Evolutionary conservation across 2,888 invertebrate species (phyloP).

Genomic region (Lasioglossum pauxillum): DNA sequence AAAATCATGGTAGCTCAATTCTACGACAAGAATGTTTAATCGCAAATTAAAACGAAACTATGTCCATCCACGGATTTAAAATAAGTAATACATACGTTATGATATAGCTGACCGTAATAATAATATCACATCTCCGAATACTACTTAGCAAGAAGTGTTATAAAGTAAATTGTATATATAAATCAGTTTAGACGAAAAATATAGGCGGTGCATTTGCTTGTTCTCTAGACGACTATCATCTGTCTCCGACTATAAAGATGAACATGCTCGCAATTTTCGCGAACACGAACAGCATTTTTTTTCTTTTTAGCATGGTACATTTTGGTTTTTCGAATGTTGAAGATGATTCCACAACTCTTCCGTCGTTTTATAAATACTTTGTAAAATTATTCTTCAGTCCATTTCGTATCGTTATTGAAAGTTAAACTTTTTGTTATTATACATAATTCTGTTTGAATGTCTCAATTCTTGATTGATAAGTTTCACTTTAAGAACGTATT

Average conservation of each 20-base stretch:
- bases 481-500: slow-evolving; percentile 46
- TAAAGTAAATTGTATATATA: slow-evolving; percentile 78
- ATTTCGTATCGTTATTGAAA: slow-evolving; percentile 47
- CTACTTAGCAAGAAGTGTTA: slow-evolving; percentile 76
- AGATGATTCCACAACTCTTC: slow-evolving; percentile 51
- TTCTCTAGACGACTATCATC: slow-evolving; percentile 63
- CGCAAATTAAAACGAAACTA: slow-evolving; percentile 51
- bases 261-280: slow-evolving; percentile 35
- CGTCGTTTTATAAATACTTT: slow-evolving; percentile 50
- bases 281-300: slow-evolving; percentile 16
- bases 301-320: slow-evolving; percentile 22
- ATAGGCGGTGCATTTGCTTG: slow-evolving; percentile 77
- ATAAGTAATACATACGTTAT: slow-evolving; percentile 57
- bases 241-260: slow-evolving; percentile 46
- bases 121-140: slow-evolving; percentile 62
- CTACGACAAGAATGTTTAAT: slow-evolving; percentile 39
- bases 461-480: slow-evolving; percentile 44
- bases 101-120: slow-evolving; percentile 57
- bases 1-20: slow-evolving; percentile 52
- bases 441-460: slow-evolving; percentile 45
- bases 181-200: slow-evolving; percentile 75
- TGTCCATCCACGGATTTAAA: slow-evolving; percentile 36
- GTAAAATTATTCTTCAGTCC: slow-evolving; percentile 60
- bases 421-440: slow-evolving; percentile 36
- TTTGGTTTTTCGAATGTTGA: slow-evolving; percentile 33